Percentiles rank a stretch among this genome's conserved stretches.
Conservation (phyloP, 2,888 invertebrate genomes). For the Metacarcinus magister region DNA sequence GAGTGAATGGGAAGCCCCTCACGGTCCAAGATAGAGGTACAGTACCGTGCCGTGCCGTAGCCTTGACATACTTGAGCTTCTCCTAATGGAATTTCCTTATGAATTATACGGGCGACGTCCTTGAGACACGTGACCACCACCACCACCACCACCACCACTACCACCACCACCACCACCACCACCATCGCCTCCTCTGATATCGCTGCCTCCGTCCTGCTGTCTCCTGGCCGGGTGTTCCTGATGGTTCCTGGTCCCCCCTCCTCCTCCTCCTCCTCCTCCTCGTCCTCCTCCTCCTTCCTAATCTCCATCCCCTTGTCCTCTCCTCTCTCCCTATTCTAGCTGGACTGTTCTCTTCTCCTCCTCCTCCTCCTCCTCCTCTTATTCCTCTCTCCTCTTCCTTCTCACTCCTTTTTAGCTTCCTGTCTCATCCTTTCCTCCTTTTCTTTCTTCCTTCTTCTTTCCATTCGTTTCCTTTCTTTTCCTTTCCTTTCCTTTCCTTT, state of each 20-base stretch:
- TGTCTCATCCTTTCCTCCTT: background rate
- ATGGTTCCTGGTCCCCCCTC: background rate
- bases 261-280: background rate
- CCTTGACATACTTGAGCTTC: slow-evolving; percentile 11
- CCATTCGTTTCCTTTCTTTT: background rate
- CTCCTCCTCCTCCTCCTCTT: background rate
- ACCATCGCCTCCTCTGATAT: background rate
- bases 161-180: background rate
- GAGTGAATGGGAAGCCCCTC: background rate
- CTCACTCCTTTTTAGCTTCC: background rate
- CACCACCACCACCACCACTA: background rate
- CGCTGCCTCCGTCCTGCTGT: background rate
- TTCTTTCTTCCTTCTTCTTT: background rate
- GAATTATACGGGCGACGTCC: background rate
- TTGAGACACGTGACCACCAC: background rate
- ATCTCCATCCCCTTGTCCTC: background rate
- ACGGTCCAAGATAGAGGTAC: background rate
- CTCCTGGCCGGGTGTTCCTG: slow-evolving; percentile 9
- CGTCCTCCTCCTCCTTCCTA: background rate
- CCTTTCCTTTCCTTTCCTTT: background rate
- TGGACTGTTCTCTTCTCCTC: background rate
- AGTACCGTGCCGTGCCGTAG: background rate
- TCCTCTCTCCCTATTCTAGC: background rate
- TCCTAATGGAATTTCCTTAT: slow-evolving; percentile 41
- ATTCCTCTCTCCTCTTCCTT: background rate